phyloP scores from a whole-genome alignment of 53 echinoderm and acorn worm genomes.

The Stichopus horrens region DNA sequence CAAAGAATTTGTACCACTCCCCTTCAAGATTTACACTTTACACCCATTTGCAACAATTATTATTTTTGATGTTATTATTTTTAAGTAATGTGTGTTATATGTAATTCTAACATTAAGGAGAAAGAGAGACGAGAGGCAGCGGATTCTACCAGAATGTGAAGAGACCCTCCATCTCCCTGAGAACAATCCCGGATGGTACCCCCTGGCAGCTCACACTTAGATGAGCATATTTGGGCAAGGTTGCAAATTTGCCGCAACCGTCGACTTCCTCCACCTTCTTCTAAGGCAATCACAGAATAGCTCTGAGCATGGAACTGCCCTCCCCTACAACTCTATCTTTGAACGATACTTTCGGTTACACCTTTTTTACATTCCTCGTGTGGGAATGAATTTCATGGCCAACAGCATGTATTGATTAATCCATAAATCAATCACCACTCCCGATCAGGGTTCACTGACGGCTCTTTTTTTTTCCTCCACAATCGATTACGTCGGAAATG shows the following conservation, averaged over 20 bases:
- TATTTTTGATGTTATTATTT: too few species aligned
- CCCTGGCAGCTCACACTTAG: background rate
- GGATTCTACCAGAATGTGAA: too few species aligned
- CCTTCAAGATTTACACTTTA: too few species aligned
- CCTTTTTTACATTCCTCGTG: conserved; percentile 27
- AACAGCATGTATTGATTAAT: conserved; percentile 50
- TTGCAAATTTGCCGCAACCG: background rate
- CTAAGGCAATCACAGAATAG: background rate
- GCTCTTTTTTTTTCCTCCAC: conserved; percentile 4
- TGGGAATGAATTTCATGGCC: conserved; percentile 46
- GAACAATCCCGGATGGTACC: too few species aligned
- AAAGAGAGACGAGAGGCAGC: too few species aligned
- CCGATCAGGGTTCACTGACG: conserved; percentile 36
- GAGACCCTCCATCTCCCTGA: too few species aligned
- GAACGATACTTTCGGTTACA: conserved; percentile 41
- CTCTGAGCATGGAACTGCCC: conserved; percentile 37
- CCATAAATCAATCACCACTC: conserved; percentile 51
- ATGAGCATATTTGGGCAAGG: conserved; percentile 1
- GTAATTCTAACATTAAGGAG: too few species aligned
- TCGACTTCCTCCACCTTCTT: background rate
- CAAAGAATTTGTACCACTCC: too few species aligned
- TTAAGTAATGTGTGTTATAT: too few species aligned
- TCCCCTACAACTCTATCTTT: conserved; percentile 20
- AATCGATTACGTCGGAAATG: conserved; percentile 42
- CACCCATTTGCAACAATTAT: too few species aligned